phyloP scores from a whole-genome alignment of 2,797 vertebrate species.

The Coregonus ussuriensis region DNA sequence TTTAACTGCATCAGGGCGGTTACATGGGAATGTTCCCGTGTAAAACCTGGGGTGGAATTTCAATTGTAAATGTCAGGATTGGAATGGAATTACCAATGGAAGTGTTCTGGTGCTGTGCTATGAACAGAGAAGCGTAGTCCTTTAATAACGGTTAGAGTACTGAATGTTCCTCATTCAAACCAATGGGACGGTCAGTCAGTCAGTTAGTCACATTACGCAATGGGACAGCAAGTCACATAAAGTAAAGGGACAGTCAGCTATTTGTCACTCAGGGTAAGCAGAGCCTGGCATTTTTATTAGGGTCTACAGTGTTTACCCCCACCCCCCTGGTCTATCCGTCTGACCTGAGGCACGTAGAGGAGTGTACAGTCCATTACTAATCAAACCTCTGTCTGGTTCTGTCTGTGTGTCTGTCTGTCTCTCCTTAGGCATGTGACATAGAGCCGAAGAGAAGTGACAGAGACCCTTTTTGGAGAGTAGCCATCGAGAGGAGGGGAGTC shows the following conservation, averaged over 20 bases:
- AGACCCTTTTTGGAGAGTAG: constrained; percentile 46
- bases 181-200: constrained; percentile 13
- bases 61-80: constrained; percentile 47
- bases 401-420: neutral
- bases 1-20: constrained; percentile 16
- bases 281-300: constrained; percentile 50
- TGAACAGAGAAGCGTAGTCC: neutral
- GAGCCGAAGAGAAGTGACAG: constrained; percentile 12
- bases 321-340: neutral
- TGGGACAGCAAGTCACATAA: neutral
- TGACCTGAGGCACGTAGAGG: neutral
- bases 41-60: constrained; percentile 14
- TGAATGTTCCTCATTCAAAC: constrained; percentile 37
- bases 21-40: constrained; percentile 50
- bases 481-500: constrained; percentile 44
- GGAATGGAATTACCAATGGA: constrained; percentile 33
- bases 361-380: constrained; percentile 50
- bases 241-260: neutral
- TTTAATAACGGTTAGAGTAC: constrained; percentile 1
- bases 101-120: neutral
- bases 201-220: neutral
- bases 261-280: constrained; percentile 16
- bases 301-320: constrained; percentile 47
- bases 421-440: constrained; percentile 75
- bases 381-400: constrained; percentile 23